Conservation (phyloP, 1,140 invertebrate genomes). For the Belonocnema kinseyi region DNA sequence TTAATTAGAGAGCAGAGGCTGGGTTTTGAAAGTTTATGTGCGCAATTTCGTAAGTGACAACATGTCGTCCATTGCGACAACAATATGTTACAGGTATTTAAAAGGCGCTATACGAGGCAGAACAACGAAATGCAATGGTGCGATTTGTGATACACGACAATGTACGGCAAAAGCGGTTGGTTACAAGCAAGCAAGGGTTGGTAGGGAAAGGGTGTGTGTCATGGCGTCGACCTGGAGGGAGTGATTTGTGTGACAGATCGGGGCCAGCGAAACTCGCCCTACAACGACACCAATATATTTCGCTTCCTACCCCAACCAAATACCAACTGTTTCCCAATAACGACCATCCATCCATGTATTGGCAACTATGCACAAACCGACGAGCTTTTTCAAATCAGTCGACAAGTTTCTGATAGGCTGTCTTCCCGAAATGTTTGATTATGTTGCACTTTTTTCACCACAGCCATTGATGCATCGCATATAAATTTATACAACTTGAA, state of each 20-base stretch:
- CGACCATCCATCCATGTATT: slow-evolving; percentile 12
- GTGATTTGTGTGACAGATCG: slow-evolving; percentile 51
- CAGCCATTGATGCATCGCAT: too few relatives aligned
- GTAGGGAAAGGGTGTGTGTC: neutral
- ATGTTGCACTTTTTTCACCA: neutral
- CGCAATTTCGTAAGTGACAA: slow-evolving; percentile 28
- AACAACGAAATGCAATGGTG: neutral
- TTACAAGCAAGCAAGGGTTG: neutral
- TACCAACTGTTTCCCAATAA: slow-evolving; percentile 37
- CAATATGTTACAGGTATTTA: slow-evolving; percentile 29
- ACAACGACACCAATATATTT: slow-evolving; percentile 45
- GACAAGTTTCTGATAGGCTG: neutral
- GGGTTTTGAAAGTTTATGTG: slow-evolving; percentile 18
- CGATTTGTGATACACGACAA: slow-evolving; percentile 7
- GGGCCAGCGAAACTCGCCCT: slow-evolving; percentile 42
- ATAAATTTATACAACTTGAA: too few relatives aligned
- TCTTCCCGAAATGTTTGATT: neutral
- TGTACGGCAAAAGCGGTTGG: slow-evolving; percentile 1
- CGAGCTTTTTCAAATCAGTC: slow-evolving; percentile 11
- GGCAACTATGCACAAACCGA: neutral
- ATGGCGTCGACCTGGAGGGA: slow-evolving; percentile 19
- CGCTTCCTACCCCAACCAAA: slow-evolving; percentile 33
- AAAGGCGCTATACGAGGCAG: neutral
- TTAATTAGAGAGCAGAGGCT: neutral
- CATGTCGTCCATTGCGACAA: slow-evolving; percentile 16